These are phyloP conservation scores for Brachionus angularis DNA, from an alignment of 1,140 invertebrate genomes.

Conservation along the genomic window DNA sequence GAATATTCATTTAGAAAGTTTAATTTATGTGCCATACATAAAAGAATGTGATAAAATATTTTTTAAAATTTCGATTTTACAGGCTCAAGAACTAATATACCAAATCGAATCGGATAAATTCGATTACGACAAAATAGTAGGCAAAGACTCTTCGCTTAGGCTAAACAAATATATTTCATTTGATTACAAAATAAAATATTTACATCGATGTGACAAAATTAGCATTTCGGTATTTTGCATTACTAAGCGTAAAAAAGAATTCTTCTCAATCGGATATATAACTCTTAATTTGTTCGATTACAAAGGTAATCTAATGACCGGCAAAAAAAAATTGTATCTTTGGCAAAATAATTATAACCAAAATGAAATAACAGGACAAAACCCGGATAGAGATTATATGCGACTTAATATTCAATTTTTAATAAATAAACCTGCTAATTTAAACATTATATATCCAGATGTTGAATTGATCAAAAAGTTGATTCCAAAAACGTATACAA, in stretches of 20 bases:
- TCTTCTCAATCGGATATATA: constrained; percentile 83
- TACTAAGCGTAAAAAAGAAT: constrained; percentile 56
- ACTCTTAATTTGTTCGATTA: constrained; percentile 91
- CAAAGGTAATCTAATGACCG: constrained; percentile 75
- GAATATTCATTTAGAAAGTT: constrained; percentile 44
- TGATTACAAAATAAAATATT: constrained; percentile 49
- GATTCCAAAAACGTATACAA: background rate
- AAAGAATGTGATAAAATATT: constrained; percentile 47
- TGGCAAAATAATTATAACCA: constrained; percentile 68
- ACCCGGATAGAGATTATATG: constrained; percentile 6
- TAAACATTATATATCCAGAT: constrained; percentile 4
- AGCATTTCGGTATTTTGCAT: constrained; percentile 47
- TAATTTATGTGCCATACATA: constrained; percentile 45
- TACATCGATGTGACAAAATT: constrained; percentile 49
- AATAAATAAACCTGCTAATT: background rate
- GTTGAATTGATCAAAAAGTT: background rate
- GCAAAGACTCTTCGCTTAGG: background rate
- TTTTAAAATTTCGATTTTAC: constrained; percentile 46
- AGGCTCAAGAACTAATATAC: constrained; percentile 48
- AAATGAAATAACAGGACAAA: background rate
- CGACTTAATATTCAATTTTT: constrained; percentile 8
- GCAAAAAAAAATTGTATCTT: constrained; percentile 78
- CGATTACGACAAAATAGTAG: background rate
- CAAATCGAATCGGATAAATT: constrained; percentile 46
- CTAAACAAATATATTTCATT: constrained; percentile 20